Evolutionary conservation across 30 jellyfish, hydroid and myxozoan genomes (phyloP), one percentile per base, ranked within the genome.

Genomic region (Cassiopea xamachana): DNA sequence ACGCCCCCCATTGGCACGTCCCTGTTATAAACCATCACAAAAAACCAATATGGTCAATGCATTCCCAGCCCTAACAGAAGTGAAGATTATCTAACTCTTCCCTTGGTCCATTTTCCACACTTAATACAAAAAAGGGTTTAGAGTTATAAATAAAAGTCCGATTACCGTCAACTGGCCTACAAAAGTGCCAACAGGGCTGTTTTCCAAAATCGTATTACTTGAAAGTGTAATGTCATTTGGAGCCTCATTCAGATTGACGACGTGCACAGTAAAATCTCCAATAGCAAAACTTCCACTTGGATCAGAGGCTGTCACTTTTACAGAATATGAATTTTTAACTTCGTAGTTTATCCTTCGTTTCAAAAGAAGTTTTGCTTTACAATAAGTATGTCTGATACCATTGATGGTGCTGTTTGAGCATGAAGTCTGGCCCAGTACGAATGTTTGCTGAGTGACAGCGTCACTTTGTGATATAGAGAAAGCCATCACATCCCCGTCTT

Each of bases 121-220:
- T n/a, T n/a, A n/a, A n/a, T n/a, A n/a, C n/a, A n/a, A n/a, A n/a
- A n/a, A n/a, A n/a, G n/a, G n/a, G n/a, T n/a, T n/a, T n/a, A n/a
- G n/a, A n/a, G n/a, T n/a, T n/a, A n/a, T n/a, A n/a, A n/a, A n/a
- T n/a, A n/a, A 62, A 62, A 15, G 62, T 45, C 60, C 67, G 49
- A 89, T 64, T 43, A 83, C 92, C 67, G 87, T 74, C 47, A 90
- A 61, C 80, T 82, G 97, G 17, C 91, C 96, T 44, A 89, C 92
- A 39, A 89, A 79, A 7, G 96, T 89, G 14, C 79, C 92, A 46
- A 62, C 79, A 0, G 92, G 85, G 81, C 92, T 82, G 72, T 89
- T 89, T 67, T 89, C 96, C 7, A 77, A 62, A 14, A 89, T 84
- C 1, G 46, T 80, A 82, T 80, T 68, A 10, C 49, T 71, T 45